Base-by-base conservation (phyloP, 2,113 vertebrate genomes). In the Myotis yumanensis region DNA sequence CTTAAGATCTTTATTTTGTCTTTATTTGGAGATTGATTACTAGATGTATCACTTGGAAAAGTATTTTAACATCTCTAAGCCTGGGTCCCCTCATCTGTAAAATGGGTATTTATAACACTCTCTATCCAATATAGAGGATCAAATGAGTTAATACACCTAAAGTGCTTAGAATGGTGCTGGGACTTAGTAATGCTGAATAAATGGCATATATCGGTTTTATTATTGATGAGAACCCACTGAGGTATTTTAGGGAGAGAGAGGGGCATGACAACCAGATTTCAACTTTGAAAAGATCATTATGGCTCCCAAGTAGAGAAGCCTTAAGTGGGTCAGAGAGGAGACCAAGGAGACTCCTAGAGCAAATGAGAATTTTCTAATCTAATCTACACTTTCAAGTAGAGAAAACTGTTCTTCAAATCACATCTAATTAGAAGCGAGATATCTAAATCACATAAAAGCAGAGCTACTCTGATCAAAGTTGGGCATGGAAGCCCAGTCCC, bases 361-460 rank as follows among this genome's bases (percentile, higher is more conserved):
- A 59, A 7, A 28, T 57, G 37, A 89, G 73, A 75, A 68, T 40
- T 66, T 86, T 59, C 75, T 51, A 66, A 81, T 43, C 37, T 40
- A 69, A 81, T 25, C 2, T 28, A 43, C 48, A 43, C 40, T 84
- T 57, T 62, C 51, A 46, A 73, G 80, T 57, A 73, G 68, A 59
- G 40, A 46, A 89, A 91, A n/a, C 32, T 18, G 52, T 62, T 90
- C 72, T 90, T 96, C 71, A 89, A 69, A 73, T 80, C 22, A 43
- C 30, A 89, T 68, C n/a, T 52, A 62, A 66, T 25, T 28, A 92
- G 52, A 89, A 83, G 46, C 5, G 81, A 89, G 80, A 66, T n/a
- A 83, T 12, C 75, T 17, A 81, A 73, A 75, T 10, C 68, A 81
- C 66, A 43, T 7, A 22, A 80, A 77, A 66, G 69, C 80, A 48